Evolutionary conservation across 1,140 invertebrate genomes (phyloP), one percentile per base, ranked within the genome.

Genomic region (Camponotus vicinus): DNA sequence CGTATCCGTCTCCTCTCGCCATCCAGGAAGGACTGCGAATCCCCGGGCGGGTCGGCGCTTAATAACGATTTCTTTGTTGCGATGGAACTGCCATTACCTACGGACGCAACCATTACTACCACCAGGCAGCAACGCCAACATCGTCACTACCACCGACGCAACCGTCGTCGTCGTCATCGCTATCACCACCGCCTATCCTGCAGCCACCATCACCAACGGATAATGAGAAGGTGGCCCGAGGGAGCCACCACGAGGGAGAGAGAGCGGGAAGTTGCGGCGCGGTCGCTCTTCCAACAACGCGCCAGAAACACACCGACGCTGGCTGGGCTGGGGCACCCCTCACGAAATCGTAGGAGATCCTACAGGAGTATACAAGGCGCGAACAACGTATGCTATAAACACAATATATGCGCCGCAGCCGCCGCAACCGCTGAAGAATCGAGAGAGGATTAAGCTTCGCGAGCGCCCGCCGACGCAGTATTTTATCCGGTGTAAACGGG

Each of bases 61-160:
- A 92, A 92, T 92, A 91, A 89, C 90, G 87, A 84, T 89, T 67
- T 87, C 91, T 92, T 92, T 92, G 91, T 91, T 87, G 89, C 66
- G 83, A 87, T 85, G 73, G 59, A 77, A 37, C 77, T 59, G 59
- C 82, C 82, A 88, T 88, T 89, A 52, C 49, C 15, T 52, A 89
- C 82, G 66, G 42, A 45, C 75, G 63, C 49, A 40, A 86, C 52
- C 69, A 79, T 55, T 18, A 69, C 84, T 37, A 75, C 76, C 37
- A 69, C 21, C 37, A 34, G 8, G 1, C 49, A 52, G 49, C 49
- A 18, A 52, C 49, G 9, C 34, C 73, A 79, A 59, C 83, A 79
- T 49, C 76, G 34, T 64, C 73, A 69, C 76, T 49, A 61, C 55
- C 64, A 70, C 84, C 40, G 52, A 6, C n/a, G 40, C 73, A 34